Conservation (phyloP, 1,140 invertebrate species). For the Apis laboriosa region DNA sequence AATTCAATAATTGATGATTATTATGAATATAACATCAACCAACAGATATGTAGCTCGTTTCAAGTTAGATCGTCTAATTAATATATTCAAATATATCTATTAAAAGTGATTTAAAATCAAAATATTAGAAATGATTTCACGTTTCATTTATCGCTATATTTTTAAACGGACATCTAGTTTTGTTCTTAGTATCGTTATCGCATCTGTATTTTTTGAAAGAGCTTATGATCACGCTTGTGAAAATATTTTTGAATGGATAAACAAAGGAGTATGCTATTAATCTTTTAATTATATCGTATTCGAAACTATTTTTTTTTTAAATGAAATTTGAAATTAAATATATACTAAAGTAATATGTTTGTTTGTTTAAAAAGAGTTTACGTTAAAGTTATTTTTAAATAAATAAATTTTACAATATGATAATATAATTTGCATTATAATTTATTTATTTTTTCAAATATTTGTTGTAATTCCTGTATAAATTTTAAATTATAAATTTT, state of each 20-base stretch:
- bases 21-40: neutral
- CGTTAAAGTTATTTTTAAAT: too few species aligned
- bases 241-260: conserved; percentile 51
- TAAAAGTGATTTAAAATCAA: neutral
- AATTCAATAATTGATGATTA: neutral
- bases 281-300: neutral
- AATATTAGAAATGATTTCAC: conserved; percentile 18
- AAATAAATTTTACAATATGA: too few species aligned
- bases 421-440: too few species aligned
- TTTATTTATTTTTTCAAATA: neutral
- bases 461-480: too few species aligned
- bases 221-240: conserved; percentile 50
- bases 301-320: neutral
- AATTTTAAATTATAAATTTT: too few species aligned
- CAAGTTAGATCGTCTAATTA: neutral
- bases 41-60: neutral
- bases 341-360: neutral
- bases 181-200: conserved; percentile 37
- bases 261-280: conserved; percentile 46
- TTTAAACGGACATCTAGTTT: conserved; percentile 54
- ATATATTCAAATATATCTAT: neutral
- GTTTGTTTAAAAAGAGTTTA: neutral
- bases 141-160: conserved; percentile 52
- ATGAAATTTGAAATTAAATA: too few species aligned
- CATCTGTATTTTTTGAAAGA: conserved; percentile 49